Evolutionary conservation across 30 jellyfish, hydroid and myxozoan genomes (phyloP), one percentile per base, ranked within the genome.

Genomic region (Cassiopea andromeda): DNA sequence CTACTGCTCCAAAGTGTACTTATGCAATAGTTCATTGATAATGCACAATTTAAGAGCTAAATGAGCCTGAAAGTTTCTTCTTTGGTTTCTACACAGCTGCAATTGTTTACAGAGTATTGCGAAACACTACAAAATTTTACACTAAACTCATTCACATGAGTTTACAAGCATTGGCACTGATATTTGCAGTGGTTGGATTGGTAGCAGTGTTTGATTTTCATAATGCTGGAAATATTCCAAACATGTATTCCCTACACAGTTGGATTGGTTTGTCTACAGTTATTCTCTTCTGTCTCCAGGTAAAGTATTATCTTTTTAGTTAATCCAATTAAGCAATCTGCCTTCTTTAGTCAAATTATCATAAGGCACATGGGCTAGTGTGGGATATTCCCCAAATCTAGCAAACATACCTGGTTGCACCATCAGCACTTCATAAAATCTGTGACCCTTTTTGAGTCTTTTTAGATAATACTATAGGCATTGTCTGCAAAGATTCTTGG

Each of bases 171-270:
- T 27, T 66, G 27, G 97, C 96, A 6, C 60, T 96, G 74, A 61
- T 96, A 19, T 74, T 96, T 49, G 88, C 98, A 1, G 84, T 96
- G 67, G 60, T 89, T 75, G 99, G 98, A 1, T 67, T 96, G 93
- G 85, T 88, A 14, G 93, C 99, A 14, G 99, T 92, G 50, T 96
- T 96, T 85, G 98, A 87, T 71, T 96, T 96, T 73, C 99, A 96
- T 85, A 96, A 96, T 80, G 83, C 78, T n/a, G 46, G 14, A 50
- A 85, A 92, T 18, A 92, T 92, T 6, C 99, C 99, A 14, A 96
- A 96, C 86, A 71, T 96, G 98, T 96, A 96, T 75, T 69, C 98
- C 17, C 77, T 96, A 7, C 99, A 96, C 84, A 96, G 99, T 71
- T 96, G 99, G 99, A 44, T 92, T 89, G 99, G 99, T 43, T 60